Conservation (phyloP, 2,888 invertebrate genomes). For the Dichetophora obliterata region DNA sequence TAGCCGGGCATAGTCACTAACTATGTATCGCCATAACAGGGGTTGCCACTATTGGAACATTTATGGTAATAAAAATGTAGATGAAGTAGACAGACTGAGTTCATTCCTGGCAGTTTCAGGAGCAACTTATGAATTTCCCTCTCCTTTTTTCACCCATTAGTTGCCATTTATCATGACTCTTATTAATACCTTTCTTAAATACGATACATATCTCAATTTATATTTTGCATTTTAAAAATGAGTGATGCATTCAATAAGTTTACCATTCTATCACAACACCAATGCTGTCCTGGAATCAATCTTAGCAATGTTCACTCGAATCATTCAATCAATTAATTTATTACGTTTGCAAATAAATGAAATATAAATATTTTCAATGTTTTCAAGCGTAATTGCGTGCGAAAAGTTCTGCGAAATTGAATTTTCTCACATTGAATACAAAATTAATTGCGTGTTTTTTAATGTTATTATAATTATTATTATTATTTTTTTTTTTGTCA, state of each 20-base stretch:
- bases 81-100: no score
- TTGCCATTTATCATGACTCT: background rate
- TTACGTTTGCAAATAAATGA: slow-evolving; percentile 10
- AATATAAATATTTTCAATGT: slow-evolving; percentile 11
- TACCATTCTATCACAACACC: no score
- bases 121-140: no score
- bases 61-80: no score
- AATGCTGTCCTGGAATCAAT: no score
- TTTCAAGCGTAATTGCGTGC: background rate
- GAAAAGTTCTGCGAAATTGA: background rate
- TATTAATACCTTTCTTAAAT: background rate
- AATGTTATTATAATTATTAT: background rate
- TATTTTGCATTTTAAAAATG: no score
- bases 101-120: no score
- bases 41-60: no score
- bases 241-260: no score
- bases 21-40: no score
- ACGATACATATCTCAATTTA: background rate
- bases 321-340: slow-evolving; percentile 10
- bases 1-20: no score
- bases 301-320: background rate
- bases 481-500: background rate
- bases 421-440: background rate
- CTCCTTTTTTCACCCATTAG: background rate
- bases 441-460: background rate